Evolutionary conservation across 2,113 vertebrate genomes (phyloP).

Genomic region (Suricata suricatta): DNA sequence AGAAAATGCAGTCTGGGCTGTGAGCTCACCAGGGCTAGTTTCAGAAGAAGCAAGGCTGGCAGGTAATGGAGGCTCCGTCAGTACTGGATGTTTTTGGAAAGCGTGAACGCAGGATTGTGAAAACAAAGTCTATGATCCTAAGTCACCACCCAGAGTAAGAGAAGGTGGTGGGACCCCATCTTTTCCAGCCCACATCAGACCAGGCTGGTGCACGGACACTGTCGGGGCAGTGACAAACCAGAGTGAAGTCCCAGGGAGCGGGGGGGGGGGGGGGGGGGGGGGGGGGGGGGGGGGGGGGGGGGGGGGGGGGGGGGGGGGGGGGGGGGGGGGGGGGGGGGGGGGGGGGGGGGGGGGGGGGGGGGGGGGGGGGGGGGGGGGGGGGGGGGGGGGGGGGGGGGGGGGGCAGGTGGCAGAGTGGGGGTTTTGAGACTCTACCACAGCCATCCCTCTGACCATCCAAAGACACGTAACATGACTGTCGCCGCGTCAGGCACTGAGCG

Average conservation of each 20-base stretch:
- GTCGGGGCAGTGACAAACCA: not conserved
- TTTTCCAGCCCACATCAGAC: not conserved
- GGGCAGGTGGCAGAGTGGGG: not conserved
- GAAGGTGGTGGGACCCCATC: not conserved
- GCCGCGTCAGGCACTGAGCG: not conserved
- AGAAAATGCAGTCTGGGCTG: not conserved
- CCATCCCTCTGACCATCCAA: not conserved
- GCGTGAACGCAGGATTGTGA: not conserved
- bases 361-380: accelerated
- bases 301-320: not conserved
- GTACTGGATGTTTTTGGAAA: not conserved
- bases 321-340: not conserved
- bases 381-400: too few species aligned
- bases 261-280: not conserved
- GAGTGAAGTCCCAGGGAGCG: not conserved
- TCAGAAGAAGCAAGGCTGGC: not conserved
- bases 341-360: too few species aligned
- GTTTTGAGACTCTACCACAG: not conserved
- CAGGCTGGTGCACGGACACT: not conserved
- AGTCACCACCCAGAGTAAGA: not conserved
- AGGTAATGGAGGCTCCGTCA: not conserved
- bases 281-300: not conserved
- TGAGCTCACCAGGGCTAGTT: not conserved
- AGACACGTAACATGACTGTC: not conserved
- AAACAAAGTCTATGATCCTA: not conserved